Evolutionary conservation across 2,888 invertebrate species (phyloP).

Genomic region (Axea sp.): DNA sequence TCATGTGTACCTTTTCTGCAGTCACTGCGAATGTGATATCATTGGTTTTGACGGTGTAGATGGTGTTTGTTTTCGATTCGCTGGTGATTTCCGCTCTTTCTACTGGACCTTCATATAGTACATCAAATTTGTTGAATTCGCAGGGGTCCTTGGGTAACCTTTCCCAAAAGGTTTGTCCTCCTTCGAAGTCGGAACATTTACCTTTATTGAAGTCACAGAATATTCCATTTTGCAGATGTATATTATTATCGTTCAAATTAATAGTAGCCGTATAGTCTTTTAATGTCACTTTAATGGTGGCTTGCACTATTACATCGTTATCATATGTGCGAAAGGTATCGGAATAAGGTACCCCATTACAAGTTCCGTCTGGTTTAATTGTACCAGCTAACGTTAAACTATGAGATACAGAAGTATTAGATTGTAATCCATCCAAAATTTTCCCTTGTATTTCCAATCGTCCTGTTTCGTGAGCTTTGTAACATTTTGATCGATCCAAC

Average conservation of each 20-base stretch:
- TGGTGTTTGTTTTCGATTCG: background rate
- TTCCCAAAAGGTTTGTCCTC: slow-evolving; percentile 2
- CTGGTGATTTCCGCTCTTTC: no score
- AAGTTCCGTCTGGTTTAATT: background rate
- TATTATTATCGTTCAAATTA: background rate
- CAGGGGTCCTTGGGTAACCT: background rate
- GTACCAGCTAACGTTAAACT: slow-evolving; percentile 1
- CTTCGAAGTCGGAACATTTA: slow-evolving; percentile 2
- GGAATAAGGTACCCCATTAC: background rate
- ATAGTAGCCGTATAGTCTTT: background rate
- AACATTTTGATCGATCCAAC: background rate
- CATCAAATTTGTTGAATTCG: background rate
- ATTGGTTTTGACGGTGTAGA: background rate
- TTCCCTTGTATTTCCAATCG: background rate
- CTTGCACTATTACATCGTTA: background rate
- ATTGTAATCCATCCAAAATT: background rate
- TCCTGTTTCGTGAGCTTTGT: background rate
- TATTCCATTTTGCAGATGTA: background rate
- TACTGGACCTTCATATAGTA: background rate
- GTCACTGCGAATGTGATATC: background rate
- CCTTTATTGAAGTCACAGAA: background rate
- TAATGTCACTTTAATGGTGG: background rate
- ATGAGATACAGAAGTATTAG: background rate
- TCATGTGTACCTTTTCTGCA: background rate
- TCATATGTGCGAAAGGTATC: slow-evolving; percentile 1